A percentile compares a stretch with the other conserved stretches of the same genome.
Evolutionary conservation across 2,113 vertebrate species (phyloP).

Genomic region (Gallinago paraguaiae): DNA sequence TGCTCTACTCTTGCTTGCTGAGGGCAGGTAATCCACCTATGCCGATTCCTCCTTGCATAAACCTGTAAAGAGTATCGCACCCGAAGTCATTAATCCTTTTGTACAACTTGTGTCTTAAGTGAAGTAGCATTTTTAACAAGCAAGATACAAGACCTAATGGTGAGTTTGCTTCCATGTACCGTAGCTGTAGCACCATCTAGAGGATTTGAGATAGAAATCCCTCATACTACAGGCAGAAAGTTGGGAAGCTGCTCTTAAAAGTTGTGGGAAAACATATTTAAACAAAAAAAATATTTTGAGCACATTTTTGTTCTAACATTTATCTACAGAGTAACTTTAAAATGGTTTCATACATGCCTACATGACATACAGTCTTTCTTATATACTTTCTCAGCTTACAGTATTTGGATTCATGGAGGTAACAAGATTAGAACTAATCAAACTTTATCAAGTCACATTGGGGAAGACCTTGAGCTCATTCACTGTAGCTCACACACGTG

Average conservation of each 20-base stretch:
- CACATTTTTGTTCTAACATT: neutral
- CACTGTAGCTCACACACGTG: neutral
- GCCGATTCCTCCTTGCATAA: neutral
- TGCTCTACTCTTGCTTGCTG: neutral
- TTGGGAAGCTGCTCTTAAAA: neutral
- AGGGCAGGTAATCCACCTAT: neutral
- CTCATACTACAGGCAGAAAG: neutral
- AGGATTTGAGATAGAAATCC: conserved; percentile 45
- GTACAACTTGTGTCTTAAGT: neutral
- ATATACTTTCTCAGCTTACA: neutral
- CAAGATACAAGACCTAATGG: neutral
- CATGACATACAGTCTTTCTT: neutral
- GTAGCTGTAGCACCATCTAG: conserved; percentile 77
- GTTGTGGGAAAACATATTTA: neutral
- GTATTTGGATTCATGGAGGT: neutral
- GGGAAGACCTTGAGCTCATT: neutral
- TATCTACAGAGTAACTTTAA: neutral
- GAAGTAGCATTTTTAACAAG: conserved; percentile 5
- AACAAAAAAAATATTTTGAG: neutral
- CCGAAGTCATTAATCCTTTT: conserved; percentile 13
- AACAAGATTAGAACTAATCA: neutral
- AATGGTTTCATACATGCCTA: neutral
- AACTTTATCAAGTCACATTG: neutral
- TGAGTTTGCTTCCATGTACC: neutral
- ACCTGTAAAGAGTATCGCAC: neutral